Evolutionary conservation across 1,140 invertebrate genomes (phyloP).

Genomic region (Caenorhabditis remanei): DNA sequence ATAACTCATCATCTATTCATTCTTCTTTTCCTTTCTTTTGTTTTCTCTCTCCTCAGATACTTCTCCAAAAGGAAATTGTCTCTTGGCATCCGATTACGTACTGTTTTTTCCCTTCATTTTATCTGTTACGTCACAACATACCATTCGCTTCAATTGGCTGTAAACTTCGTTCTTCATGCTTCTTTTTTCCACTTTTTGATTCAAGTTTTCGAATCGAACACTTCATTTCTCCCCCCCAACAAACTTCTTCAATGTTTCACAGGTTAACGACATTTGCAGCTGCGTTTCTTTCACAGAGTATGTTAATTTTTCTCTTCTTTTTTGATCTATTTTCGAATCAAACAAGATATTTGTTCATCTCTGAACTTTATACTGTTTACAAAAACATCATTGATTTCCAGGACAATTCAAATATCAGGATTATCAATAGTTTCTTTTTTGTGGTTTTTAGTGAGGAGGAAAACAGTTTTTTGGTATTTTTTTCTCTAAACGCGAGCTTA

Average conservation of each 20-base stretch:
- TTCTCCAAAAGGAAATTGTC: neutral
- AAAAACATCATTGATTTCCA: too few species aligned
- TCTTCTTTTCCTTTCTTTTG: neutral
- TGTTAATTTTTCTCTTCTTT: neutral
- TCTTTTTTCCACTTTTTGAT: neutral
- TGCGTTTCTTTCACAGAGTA: neutral
- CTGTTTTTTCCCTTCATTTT: neutral
- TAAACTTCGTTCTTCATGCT: conserved; percentile 21
- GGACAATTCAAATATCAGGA: too few species aligned
- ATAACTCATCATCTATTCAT: conserved; percentile 55
- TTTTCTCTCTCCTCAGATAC: neutral
- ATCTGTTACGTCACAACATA: conserved; percentile 30
- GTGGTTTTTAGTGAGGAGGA: too few species aligned
- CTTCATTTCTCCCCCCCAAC: neutral
- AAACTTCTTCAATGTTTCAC: neutral
- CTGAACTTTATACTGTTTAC: too few species aligned
- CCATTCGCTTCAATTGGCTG: conserved; percentile 1
- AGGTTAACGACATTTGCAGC: neutral
- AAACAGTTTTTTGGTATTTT: too few species aligned
- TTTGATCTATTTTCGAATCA: too few species aligned
- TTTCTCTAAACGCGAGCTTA: too few species aligned
- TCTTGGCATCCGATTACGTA: neutral
- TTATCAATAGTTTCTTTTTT: too few species aligned
- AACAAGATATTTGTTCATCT: too few species aligned
- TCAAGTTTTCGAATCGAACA: neutral